Evolutionary conservation across 2,888 invertebrate genomes (phyloP), one percentile per base, ranked within the genome.

Genomic region (Desoria tigrina): DNA sequence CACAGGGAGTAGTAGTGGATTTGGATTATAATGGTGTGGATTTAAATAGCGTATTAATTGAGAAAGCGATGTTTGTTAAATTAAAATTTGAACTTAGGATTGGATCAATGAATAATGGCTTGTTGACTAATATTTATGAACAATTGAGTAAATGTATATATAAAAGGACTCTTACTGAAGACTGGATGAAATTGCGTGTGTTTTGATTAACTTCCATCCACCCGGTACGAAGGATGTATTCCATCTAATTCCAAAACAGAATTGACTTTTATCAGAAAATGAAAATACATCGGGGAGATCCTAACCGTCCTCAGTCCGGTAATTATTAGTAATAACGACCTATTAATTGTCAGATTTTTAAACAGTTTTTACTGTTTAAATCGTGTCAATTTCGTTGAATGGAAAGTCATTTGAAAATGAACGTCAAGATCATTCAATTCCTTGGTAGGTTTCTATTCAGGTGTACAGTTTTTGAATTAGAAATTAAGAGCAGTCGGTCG

Each of bases 131-230:
- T 32, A 32, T 49, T 49, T 16, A n/a, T 51, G 4, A 9, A 26
- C 26, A 51, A 51, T 51, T 51, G 24, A 21, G 51, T 26, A 51
- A 51, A 51, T 21, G 7, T 26, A 51, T 32, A 24, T 26, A 51
- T 32, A 32, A 32, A 51, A 51, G 21, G 24, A 51, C 14, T 37
- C 77, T 77, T 77, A 80, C 80, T 71, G 78, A 76, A 51, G 74
- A 72, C 73, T 80, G 79, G 58, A 80, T 76, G 28, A 79, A 71
- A 67, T 80, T 80, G 53, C 78, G 75, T 9, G 79, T 79, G 28
- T 77, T 77, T 76, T 79, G 79, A 72, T 80, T 80, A 42, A 79
- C 77, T 72, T 80, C 79, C 58, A 76, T 75, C 80, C 80, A 80
- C 16, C 78, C 79, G 61, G 77, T 77, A 58, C 77, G 74, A 23